phyloP scores from a whole-genome alignment of 2,113 vertebrate genomes.

The Xyrauchen texanus region DNA sequence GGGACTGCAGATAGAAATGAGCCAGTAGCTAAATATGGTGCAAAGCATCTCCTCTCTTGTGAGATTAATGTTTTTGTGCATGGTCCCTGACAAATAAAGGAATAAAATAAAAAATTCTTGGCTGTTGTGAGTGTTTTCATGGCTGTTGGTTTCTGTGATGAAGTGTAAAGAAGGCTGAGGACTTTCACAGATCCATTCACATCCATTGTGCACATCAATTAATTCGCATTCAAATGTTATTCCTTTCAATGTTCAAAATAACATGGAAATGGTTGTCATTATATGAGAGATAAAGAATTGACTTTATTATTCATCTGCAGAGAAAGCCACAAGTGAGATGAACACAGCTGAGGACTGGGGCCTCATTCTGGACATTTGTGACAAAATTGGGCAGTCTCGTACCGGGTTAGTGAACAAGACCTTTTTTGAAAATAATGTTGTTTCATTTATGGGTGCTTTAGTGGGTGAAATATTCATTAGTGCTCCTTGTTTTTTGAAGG shows the following conservation, averaged over 20 bases:
- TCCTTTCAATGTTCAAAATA: background rate
- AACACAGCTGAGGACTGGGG: constrained; percentile 99
- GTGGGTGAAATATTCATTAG: background rate
- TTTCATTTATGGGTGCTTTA: background rate
- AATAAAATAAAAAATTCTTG: too few relatives aligned
- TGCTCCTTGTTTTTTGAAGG: constrained; percentile 66
- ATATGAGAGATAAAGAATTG: background rate
- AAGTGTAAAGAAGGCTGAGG: too few relatives aligned
- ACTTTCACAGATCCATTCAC: too few relatives aligned
- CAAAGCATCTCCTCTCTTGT: too few relatives aligned
- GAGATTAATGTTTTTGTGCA: too few relatives aligned
- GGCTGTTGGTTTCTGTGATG: background rate
- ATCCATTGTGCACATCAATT: background rate
- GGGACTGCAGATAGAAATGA: too few relatives aligned
- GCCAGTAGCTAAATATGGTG: too few relatives aligned
- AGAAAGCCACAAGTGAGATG: constrained; percentile 99
- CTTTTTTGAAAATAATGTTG: background rate
- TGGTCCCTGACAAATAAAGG: too few relatives aligned
- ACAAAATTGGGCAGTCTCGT: constrained; percentile 97
- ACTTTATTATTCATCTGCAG: constrained; percentile 66
- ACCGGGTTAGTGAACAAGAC: constrained; percentile 83
- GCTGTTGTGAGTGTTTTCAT: too few relatives aligned
- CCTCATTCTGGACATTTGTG: constrained; percentile 98
- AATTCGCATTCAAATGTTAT: background rate
- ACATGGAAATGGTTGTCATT: background rate